Percentiles rank a stretch among this genome's conserved stretches.
Conservation (phyloP, 2,888 invertebrate genomes). For the Charanyca ferruginea region DNA sequence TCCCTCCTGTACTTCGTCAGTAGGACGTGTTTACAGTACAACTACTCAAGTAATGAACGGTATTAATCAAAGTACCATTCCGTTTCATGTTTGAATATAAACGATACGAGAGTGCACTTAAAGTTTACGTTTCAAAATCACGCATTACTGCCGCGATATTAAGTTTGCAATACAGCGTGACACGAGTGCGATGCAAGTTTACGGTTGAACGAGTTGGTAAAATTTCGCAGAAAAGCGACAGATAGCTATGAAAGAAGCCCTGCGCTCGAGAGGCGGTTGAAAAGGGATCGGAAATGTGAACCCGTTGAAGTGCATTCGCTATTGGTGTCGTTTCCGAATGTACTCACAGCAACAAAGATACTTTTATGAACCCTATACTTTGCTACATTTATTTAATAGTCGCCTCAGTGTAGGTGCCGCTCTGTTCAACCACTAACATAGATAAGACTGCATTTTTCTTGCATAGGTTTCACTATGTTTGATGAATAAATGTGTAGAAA, state of each 20-base stretch:
- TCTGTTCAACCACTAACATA: conserved; percentile 19
- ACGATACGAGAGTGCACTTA: conserved; percentile 1
- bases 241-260: conserved; percentile 77
- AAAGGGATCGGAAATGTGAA: conserved; percentile 80
- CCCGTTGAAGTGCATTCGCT: conserved; percentile 78
- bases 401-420: conserved; percentile 44
- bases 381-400: conserved; percentile 64
- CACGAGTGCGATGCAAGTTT: conserved; percentile 67
- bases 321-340: conserved; percentile 80
- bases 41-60: conserved; percentile 18
- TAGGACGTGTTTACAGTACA: conserved; percentile 31
- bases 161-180: conserved; percentile 46
- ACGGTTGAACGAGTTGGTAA: conserved; percentile 79
- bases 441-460: conserved; percentile 27
- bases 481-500: conserved; percentile 1
- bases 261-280: conserved; percentile 71
- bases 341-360: conserved; percentile 66
- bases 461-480: conserved; percentile 5
- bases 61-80: conserved; percentile 16
- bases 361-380: conserved; percentile 62
- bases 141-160: conserved; percentile 49
- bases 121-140: conserved; percentile 28
- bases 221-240: conserved; percentile 75
- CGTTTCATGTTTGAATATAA: neutral
- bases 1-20: conserved; percentile 57